Conservation (phyloP, 2,888 invertebrate genomes). For the Epirrita christyi region DNA sequence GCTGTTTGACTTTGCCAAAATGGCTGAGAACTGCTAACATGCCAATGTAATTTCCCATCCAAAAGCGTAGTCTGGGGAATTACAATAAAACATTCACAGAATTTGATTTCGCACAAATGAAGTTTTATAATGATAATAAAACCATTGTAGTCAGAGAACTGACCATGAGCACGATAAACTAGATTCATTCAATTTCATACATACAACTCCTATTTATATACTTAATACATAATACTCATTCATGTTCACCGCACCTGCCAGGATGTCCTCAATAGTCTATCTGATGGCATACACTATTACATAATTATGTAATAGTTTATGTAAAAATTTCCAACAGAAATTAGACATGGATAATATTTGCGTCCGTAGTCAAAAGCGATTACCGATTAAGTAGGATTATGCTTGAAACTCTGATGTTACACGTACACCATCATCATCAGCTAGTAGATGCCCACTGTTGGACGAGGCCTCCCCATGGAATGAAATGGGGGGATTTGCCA, state of each 20-base stretch:
- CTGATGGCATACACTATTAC: conserved; percentile 45
- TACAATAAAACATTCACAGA: background rate
- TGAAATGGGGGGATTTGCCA: no score
- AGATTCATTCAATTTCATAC: conserved; percentile 17
- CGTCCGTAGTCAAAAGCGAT: no score
- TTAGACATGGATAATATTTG: no score
- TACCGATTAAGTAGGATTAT: no score
- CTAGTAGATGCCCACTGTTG: no score
- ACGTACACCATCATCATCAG: no score
- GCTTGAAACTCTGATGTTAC: no score
- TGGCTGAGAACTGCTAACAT: no score
- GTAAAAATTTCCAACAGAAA: background rate
- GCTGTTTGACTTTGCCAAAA: no score
- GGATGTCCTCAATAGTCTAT: conserved; percentile 60
- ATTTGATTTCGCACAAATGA: background rate
- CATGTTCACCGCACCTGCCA: conserved; percentile 53
- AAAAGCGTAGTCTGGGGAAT: no score
- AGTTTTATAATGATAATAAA: conserved; percentile 23
- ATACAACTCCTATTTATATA: conserved; percentile 2
- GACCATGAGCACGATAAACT: conserved; percentile 32
- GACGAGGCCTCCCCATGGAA: no score
- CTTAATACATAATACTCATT: conserved; percentile 23
- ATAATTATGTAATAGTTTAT: conserved; percentile 17
- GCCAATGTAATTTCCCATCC: no score
- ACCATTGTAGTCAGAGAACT: conserved; percentile 21